These are phyloP conservation scores for Probaryconus sp. DNA, from an alignment of 1,140 invertebrate genomes.

Conservation along the genomic window DNA sequence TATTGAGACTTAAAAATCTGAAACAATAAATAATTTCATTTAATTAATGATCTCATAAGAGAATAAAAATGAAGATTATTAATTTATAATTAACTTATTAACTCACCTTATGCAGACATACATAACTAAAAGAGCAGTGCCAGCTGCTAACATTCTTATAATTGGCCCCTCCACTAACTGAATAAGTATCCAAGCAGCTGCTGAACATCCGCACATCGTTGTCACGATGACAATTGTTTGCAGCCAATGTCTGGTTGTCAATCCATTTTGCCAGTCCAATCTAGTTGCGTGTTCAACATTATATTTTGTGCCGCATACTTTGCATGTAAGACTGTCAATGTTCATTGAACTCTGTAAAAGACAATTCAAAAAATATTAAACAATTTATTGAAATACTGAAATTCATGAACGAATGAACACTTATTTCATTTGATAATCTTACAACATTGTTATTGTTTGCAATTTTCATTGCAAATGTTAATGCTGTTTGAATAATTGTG, in stretches of 20 bases:
- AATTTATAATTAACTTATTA: not conserved
- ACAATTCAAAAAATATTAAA: not conserved
- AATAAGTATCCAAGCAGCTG: conserved; percentile 88
- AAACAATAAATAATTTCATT: no score
- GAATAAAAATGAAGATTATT: conserved; percentile 1
- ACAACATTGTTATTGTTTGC: no score
- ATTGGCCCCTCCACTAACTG: conserved; percentile 88
- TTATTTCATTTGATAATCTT: no score
- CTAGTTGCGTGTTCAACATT: conserved; percentile 85
- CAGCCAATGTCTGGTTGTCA: conserved; percentile 89
- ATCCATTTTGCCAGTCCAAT: conserved; percentile 88
- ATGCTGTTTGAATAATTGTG: no score
- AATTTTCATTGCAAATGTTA: no score
- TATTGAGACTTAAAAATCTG: conserved; percentile 90
- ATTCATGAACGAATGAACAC: no score
- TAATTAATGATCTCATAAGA: no score
- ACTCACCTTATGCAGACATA: conserved; percentile 89
- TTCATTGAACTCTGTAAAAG: conserved; percentile 81
- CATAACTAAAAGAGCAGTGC: conserved; percentile 87
- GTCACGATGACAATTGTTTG: conserved; percentile 83
- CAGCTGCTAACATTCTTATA: conserved; percentile 87
- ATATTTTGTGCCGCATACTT: conserved; percentile 88
- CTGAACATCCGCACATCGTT: conserved; percentile 85
- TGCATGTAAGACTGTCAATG: conserved; percentile 84
- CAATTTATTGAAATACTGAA: not conserved